Evolutionary conservation across 1,140 invertebrate genomes (phyloP), one percentile per base, ranked within the genome.

Genomic region (Cephus cinctus): DNA sequence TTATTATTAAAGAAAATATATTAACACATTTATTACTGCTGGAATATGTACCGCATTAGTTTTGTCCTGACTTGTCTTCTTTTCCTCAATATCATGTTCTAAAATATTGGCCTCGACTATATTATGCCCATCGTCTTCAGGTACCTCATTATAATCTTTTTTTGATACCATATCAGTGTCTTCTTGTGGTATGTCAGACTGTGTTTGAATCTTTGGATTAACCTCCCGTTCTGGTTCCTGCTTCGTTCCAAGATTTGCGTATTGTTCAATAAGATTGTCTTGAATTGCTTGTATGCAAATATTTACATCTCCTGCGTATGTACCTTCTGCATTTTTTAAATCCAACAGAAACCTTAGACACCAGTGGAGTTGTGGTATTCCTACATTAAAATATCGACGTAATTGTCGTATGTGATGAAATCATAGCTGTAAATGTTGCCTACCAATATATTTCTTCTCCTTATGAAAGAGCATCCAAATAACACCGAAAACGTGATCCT

Each of bases 391-490:
- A 3, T 22, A 22, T 23, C 9, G 15, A 22, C 14, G 23, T 38
- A 5, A 6, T 1, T 1, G 11, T 15, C 16, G 18, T 9, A 15
- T 34, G 5, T 20, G 32, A 20, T 21, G 8, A 5, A 31, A 39
- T 25, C 22, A 36, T 4, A 45, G 36, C 22, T 21, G 8, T 35
- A 42, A 43, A 12, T 31, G 14, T 43, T 18, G 3, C 5, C 9
- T 11, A 43, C 16, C 11, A 3, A 50, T 25, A 12, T 32, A 18
- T 16, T 32, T 48, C 36, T 49, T 48, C 5, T 48, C 30, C 12
- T 43, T 39, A 22, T 40, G 43, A 49, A 53, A 53, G 18, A 53
- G 45, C 35, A 40, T 32, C 51, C 51, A 53, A 30, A 53, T 53
- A 12, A 53, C 51, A 12, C 51, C 51, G 12, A 53, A 44, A 5